A percentile compares a stretch with the other conserved stretches of the same genome.
These are phyloP conservation scores for Dendrocincla fuliginosa DNA, from an alignment of 2,797 vertebrate species.

Conservation along the genomic window DNA sequence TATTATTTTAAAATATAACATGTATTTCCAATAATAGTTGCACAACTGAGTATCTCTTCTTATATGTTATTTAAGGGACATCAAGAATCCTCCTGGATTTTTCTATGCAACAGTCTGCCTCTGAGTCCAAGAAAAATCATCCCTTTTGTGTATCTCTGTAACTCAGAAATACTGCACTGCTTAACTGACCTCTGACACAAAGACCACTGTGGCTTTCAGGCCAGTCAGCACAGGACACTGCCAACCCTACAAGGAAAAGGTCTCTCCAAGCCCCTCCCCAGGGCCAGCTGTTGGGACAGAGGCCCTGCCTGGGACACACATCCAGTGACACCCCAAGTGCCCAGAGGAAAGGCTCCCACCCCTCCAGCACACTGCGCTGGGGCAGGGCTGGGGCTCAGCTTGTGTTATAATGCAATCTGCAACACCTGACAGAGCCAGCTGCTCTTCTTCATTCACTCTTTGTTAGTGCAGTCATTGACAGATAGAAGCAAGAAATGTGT, in stretches of 20 bases:
- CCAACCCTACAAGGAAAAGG: neutral
- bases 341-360: neutral
- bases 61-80: neutral
- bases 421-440: neutral
- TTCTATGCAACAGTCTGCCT: neutral
- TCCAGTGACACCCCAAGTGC: neutral
- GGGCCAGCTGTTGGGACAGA: neutral
- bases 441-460: neutral
- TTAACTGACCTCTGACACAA: neutral
- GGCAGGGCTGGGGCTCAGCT: neutral
- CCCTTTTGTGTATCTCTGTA: neutral
- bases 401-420: neutral
- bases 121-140: neutral
- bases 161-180: neutral
- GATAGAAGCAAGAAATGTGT: neutral
- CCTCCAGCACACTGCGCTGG: accelerated
- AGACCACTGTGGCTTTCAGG: neutral
- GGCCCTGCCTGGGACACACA: neutral
- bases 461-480: neutral
- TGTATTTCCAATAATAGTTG: neutral
- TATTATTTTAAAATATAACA: neutral
- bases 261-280: neutral
- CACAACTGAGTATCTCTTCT: neutral
- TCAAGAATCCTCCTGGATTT: neutral
- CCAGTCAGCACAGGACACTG: accelerated